Evolutionary conservation across 92 coral and sea anemone species (phyloP), one percentile per base, ranked within the genome.

Genomic region (Plumapathes pennacea): DNA sequence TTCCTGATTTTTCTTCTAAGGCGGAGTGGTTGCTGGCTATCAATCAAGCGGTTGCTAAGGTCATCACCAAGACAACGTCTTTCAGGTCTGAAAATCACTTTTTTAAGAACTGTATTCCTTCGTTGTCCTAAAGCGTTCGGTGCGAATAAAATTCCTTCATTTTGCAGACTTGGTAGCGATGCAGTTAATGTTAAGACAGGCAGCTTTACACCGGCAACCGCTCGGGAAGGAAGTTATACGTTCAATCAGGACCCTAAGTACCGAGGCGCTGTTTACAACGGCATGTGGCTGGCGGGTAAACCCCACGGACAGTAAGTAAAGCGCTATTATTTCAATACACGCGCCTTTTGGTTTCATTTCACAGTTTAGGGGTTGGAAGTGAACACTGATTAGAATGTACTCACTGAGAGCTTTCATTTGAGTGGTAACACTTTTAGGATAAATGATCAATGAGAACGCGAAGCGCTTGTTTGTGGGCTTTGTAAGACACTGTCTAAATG

Each of bases 201-300:
- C 21, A 84, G 73, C 66, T 82, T 92, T 25, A 46, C 86, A 11
- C 89, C 98, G 3, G 98, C 96, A 18, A 76, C 66, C 24, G 98
- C 98, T 4, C 85, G 98, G 14, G 94, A 92, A 32, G 98, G 96
- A 6, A 50, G 84, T 5, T 80, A 88, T 65, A 76, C 88, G 1
- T 92, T 61, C 48, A 38, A 37, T 14, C 84, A 81, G 36, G 98
- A 92, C 37, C 13, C 80, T 26, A 75, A 71, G 5, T 88, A 84
- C 58, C 72, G 72, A 24, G 92, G 87, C 36, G 98, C 98, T n/a
- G 49, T 74, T 19, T 92, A 84, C 62, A 76, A 62, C 57, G 98
- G 98, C 27, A 92, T 92, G 98, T 92, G 98, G 98, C 77, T 88
- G 46, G 57, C 72, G 2, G 98, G 96, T 15, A 89, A 88, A 57